phyloP scores from a whole-genome alignment of 2,888 invertebrate species.

The Tipula lateralis region DNA sequence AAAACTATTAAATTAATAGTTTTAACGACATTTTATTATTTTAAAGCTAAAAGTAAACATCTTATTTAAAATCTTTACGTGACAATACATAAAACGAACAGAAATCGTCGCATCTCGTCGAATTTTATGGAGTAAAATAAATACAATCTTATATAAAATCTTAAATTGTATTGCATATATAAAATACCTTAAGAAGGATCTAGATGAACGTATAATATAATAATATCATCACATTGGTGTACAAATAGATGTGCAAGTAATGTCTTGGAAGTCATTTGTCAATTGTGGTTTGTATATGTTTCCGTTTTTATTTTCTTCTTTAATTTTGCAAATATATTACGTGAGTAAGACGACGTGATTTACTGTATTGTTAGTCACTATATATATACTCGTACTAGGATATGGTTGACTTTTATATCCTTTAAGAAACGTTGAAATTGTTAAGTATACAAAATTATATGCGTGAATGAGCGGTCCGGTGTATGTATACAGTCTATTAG shows the following conservation, averaged over 20 bases:
- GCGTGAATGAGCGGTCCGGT: too few species aligned
- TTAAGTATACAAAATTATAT: too few species aligned
- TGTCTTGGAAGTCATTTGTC: not conserved
- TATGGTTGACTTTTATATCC: too few species aligned
- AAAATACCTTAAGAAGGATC: not conserved
- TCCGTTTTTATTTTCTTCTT: not conserved
- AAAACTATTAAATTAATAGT: not conserved
- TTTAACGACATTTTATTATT: not conserved
- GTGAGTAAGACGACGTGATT: not conserved
- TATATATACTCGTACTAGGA: too few species aligned
- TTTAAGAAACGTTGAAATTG: too few species aligned
- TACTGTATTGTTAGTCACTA: not conserved
- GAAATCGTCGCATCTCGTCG: not conserved
- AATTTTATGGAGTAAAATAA: too few species aligned
- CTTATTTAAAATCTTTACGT: not conserved
- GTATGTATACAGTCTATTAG: too few species aligned
- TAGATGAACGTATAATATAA: not conserved
- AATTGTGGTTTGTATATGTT: not conserved
- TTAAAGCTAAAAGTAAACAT: not conserved
- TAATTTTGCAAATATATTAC: not conserved
- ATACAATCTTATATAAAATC: not conserved
- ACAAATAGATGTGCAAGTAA: not conserved
- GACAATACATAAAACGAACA: not conserved
- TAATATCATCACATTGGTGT: not conserved
- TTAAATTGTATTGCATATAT: not conserved